Evolutionary conservation across 2,888 invertebrate species (phyloP).

Genomic region (Mylabris sibirica): DNA sequence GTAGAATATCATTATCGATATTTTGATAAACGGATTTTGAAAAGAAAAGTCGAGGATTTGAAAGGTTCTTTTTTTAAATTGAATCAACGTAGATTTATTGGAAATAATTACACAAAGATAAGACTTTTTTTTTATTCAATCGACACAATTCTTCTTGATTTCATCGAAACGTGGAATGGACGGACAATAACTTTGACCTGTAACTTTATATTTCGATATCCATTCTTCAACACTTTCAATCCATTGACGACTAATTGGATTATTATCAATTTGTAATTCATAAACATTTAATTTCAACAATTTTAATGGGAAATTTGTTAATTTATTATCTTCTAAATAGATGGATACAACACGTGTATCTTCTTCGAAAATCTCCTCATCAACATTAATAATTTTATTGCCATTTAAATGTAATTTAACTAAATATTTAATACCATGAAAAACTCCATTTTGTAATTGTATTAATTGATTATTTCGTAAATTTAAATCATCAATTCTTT

Average conservation of each 20-base stretch:
- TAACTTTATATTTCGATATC: background rate
- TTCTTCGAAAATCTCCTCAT: background rate
- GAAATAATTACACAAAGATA: background rate
- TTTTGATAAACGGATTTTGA: too few species aligned
- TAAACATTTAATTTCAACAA: background rate
- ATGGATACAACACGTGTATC: background rate
- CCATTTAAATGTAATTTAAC: background rate
- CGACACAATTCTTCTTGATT: background rate
- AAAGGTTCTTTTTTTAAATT: background rate
- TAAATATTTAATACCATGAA: background rate
- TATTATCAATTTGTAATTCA: background rate
- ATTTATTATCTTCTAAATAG: slow-evolving; percentile 1
- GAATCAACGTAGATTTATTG: background rate
- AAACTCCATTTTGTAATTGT: background rate
- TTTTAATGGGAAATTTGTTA: background rate
- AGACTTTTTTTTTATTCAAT: too few species aligned
- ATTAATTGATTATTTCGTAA: background rate
- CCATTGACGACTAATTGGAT: background rate
- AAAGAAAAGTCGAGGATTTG: background rate
- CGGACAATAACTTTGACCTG: background rate
- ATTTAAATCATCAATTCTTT: background rate
- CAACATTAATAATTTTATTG: background rate
- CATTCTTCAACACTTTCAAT: background rate
- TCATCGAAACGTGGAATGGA: background rate
- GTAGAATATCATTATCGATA: too few species aligned